Evolutionary conservation across 1,140 invertebrate genomes (phyloP).

Genomic region (Zaprionus ghesquierei): DNA sequence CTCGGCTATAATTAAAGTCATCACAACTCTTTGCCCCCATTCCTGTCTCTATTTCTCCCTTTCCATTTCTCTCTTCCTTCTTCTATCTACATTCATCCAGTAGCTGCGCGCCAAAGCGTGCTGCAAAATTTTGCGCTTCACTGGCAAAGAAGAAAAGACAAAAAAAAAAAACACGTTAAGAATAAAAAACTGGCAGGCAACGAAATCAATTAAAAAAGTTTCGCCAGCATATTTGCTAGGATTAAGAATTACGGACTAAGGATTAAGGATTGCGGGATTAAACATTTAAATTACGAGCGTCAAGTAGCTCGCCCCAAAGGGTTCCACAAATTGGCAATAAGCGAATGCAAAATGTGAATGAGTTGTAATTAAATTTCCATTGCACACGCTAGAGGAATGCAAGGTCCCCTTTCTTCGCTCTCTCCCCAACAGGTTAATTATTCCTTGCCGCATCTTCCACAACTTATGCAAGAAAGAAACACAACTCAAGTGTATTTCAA

Average conservation of each 20-base stretch:
- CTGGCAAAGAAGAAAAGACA: conserved; percentile 40
- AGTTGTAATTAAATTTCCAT: conserved; percentile 64
- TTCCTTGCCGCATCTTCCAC: not conserved
- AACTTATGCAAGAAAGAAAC: conserved; percentile 3
- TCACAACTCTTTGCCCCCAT: not conserved
- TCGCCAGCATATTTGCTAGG: conserved; percentile 37
- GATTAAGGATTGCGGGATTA: conserved; percentile 59
- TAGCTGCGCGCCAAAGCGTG: conserved; percentile 53
- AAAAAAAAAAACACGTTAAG: conserved; percentile 13
- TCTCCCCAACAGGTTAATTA: not conserved
- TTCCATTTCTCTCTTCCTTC: not conserved
- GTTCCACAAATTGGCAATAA: conserved; percentile 33
- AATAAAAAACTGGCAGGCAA: conserved; percentile 31
- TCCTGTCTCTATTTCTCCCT: not conserved
- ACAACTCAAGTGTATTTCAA: conserved; percentile 34
- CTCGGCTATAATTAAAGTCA: conserved; percentile 9
- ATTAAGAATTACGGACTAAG: not conserved
- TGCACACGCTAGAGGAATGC: conserved; percentile 30
- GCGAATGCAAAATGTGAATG: conserved; percentile 21
- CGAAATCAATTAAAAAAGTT: conserved; percentile 76
- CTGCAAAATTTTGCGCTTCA: conserved; percentile 37
- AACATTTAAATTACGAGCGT: conserved; percentile 57
- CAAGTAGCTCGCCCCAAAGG: conserved; percentile 12
- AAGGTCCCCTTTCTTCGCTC: not conserved
- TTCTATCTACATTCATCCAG: not conserved